phyloP scores from a whole-genome alignment of 2,888 invertebrate species.

The Drosophila lutescens region DNA sequence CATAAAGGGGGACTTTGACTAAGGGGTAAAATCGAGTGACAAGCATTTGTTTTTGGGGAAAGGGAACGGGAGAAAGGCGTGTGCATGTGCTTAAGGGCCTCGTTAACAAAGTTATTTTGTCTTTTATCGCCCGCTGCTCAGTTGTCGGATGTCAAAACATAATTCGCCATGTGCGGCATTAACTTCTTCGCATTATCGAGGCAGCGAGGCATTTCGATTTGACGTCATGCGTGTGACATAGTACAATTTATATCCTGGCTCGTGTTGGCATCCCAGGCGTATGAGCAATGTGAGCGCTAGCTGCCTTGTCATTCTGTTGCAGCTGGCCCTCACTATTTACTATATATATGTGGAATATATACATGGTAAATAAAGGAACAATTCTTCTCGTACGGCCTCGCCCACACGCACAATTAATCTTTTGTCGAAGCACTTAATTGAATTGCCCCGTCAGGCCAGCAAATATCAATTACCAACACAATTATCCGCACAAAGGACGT shows the following conservation, averaged over 20 bases:
- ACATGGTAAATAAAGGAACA: conserved; percentile 1
- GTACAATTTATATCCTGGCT: conserved; percentile 58
- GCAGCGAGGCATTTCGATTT: conserved; percentile 53
- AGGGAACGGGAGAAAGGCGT: conserved; percentile 29
- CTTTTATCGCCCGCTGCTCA: conserved; percentile 71
- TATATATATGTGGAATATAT: neutral
- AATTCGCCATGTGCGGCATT: conserved; percentile 73
- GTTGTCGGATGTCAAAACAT: conserved; percentile 65
- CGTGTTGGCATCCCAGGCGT: conserved; percentile 70
- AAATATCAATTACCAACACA: conserved; percentile 77
- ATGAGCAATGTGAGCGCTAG: conserved; percentile 57
- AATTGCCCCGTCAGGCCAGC: conserved; percentile 46
- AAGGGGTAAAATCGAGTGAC: conserved; percentile 10
- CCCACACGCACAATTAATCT: conserved; percentile 72
- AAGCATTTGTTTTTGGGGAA: conserved; percentile 37
- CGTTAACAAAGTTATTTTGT: conserved; percentile 80
- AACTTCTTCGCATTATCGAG: conserved; percentile 57
- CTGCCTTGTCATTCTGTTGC: conserved; percentile 72
- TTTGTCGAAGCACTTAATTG: conserved; percentile 73
- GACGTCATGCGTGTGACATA: conserved; percentile 69
- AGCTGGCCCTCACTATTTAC: conserved; percentile 17
- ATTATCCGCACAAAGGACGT: conserved; percentile 61
- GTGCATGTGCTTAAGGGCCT: conserved; percentile 71
- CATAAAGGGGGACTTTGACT: conserved; percentile 5
- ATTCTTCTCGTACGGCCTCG: conserved; percentile 25